phyloP scores from a whole-genome alignment of 2,113 vertebrate species.

The Scophthalmus maximus region DNA sequence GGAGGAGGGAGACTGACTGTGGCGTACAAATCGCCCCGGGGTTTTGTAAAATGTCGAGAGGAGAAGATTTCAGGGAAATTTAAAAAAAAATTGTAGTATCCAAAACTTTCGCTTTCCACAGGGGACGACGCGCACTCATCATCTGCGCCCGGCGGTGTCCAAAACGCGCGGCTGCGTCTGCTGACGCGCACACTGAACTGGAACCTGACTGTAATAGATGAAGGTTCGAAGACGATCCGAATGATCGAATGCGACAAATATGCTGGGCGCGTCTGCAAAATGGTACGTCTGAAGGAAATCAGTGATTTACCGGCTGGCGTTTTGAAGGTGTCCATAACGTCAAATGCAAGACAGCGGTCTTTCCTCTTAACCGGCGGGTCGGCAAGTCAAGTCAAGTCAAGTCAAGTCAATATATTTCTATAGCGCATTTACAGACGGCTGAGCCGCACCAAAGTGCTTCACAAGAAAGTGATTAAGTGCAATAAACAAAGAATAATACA shows the following conservation, averaged over 20 bases:
- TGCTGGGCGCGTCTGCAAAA: not conserved
- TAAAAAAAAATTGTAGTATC: not conserved
- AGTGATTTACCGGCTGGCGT: not conserved
- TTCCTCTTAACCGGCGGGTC: not conserved
- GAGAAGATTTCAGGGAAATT: not conserved
- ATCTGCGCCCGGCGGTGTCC: not conserved
- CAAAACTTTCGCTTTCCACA: conserved; percentile 20
- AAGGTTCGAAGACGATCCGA: not conserved
- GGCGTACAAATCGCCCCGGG: not conserved
- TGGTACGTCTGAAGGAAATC: not conserved
- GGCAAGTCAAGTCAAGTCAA: too few relatives aligned
- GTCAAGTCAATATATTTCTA: too few relatives aligned
- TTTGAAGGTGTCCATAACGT: conserved; percentile 38
- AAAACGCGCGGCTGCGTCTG: not conserved
- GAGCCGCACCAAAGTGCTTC: too few relatives aligned
- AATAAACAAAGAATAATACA: too few relatives aligned
- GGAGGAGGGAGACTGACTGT: conserved; percentile 14
- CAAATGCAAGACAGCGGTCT: not conserved
- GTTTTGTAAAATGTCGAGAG: not conserved
- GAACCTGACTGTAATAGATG: not conserved
- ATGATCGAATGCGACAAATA: not conserved
- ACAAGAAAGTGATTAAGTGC: too few relatives aligned
- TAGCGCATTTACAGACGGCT: too few relatives aligned
- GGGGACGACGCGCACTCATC: too few relatives aligned
- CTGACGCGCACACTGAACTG: not conserved